Conservation (phyloP, 1,140 invertebrate species). For the Drosophila nigromelanica region DNA sequence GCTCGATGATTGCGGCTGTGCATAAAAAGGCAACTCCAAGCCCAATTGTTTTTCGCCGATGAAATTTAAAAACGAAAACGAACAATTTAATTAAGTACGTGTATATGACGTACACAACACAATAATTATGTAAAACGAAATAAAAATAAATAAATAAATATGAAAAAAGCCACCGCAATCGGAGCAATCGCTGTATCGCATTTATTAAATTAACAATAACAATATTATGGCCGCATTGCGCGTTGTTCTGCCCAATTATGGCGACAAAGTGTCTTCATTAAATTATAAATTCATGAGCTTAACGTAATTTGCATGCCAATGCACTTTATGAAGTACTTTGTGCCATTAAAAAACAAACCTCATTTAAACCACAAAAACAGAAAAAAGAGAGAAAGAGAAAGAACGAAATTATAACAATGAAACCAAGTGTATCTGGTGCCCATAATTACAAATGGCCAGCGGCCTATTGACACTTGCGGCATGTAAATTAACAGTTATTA, state of each 20-base stretch:
- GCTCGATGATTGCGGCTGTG: slow-evolving; percentile 24
- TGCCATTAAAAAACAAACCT: slow-evolving; percentile 45
- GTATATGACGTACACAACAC: not conserved
- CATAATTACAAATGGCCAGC: slow-evolving; percentile 72
- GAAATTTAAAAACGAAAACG: slow-evolving; percentile 29
- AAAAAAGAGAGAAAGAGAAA: not conserved
- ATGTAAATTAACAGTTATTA: slow-evolving; percentile 79
- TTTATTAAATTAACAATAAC: slow-evolving; percentile 81
- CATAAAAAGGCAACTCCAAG: slow-evolving; percentile 25
- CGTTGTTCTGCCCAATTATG: slow-evolving; percentile 67
- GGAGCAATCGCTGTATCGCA: slow-evolving; percentile 67
- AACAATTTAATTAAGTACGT: slow-evolving; percentile 37
- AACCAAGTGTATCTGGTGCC: slow-evolving; percentile 11
- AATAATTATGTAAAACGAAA: slow-evolving; percentile 49
- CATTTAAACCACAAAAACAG: slow-evolving; percentile 22
- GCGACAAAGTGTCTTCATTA: slow-evolving; percentile 81
- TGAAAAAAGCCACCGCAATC: slow-evolving; percentile 40
- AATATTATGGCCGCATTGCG: slow-evolving; percentile 64
- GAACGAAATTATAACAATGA: slow-evolving; percentile 25
- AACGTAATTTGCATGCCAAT: slow-evolving; percentile 80
- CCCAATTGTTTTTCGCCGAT: slow-evolving; percentile 12
- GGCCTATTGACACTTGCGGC: slow-evolving; percentile 75
- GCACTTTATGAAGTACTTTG: slow-evolving; percentile 78
- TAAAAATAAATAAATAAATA: slow-evolving; percentile 21
- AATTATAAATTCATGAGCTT: slow-evolving; percentile 81